phyloP scores from a whole-genome alignment of 37 sponge, comb jelly and placozoan species.

The Eunapius fragilis region DNA sequence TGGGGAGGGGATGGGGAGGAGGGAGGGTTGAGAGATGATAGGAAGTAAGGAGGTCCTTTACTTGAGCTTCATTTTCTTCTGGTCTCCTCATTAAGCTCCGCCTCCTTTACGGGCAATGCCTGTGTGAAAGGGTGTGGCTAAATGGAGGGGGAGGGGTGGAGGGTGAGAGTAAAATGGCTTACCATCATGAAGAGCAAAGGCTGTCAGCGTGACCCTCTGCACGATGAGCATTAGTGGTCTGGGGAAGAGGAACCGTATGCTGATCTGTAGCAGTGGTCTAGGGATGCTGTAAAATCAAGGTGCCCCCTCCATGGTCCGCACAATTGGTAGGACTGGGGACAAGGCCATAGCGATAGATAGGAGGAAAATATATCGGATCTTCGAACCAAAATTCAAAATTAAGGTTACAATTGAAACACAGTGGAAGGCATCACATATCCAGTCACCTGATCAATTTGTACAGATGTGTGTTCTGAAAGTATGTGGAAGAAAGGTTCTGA shows the following conservation, averaged over 20 bases:
- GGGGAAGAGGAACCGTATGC: neutral
- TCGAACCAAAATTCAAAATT: neutral
- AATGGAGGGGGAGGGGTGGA: neutral
- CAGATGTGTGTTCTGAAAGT: neutral
- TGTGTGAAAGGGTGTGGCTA: neutral
- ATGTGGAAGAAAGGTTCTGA: neutral
- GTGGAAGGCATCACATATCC: neutral
- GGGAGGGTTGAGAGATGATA: neutral
- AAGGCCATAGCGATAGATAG: slow-evolving; percentile 33
- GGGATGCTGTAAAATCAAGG: slow-evolving; percentile 60
- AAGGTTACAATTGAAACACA: neutral
- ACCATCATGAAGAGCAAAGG: slow-evolving; percentile 81
- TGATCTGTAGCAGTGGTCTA: too few relatives aligned
- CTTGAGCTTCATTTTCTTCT: slow-evolving; percentile 45
- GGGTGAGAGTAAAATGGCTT: neutral
- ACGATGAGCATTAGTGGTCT: slow-evolving; percentile 77
- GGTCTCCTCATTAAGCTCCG: slow-evolving; percentile 67
- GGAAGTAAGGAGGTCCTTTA: neutral
- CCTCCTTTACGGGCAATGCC: slow-evolving; percentile 41
- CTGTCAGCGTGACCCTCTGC: slow-evolving; percentile 52
- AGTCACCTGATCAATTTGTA: neutral
- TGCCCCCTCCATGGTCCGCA: neutral
- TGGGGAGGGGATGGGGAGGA: neutral
- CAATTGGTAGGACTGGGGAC: slow-evolving; percentile 25
- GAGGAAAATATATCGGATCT: slow-evolving; percentile 66